phyloP scores from a whole-genome alignment of 2,888 invertebrate genomes.

The Exephanes ischioxanthus region DNA sequence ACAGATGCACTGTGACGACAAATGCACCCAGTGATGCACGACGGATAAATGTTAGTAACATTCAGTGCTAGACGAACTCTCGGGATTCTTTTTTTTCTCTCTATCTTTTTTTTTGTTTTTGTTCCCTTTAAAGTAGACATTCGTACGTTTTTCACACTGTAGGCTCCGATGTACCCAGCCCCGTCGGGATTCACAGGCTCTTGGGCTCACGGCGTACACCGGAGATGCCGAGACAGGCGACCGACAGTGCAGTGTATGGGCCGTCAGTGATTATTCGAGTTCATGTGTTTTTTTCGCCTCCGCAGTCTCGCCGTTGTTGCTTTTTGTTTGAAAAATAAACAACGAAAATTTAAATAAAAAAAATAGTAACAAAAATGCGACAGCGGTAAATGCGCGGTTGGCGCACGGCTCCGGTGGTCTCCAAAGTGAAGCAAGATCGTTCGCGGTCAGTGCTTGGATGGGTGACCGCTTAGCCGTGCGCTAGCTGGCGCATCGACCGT shows the following conservation, averaged over 20 bases:
- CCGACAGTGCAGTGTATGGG: background rate
- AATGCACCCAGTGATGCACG: slow-evolving; percentile 1
- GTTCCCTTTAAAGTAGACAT: slow-evolving; percentile 13
- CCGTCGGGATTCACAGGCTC: slow-evolving; percentile 33
- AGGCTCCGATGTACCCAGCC: background rate
- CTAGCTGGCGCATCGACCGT: too few species aligned
- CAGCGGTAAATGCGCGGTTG: too few species aligned
- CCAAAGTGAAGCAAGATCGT: too few species aligned
- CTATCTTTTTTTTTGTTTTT: background rate
- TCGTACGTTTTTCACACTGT: slow-evolving; percentile 16
- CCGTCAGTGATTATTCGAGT: slow-evolving; percentile 24
- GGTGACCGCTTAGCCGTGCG: too few species aligned
- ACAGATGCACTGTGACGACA: background rate
- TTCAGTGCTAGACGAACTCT: slow-evolving; percentile 2
- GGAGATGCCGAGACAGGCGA: slow-evolving; percentile 18
- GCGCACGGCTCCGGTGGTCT: too few species aligned
- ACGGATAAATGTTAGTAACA: slow-evolving; percentile 5
- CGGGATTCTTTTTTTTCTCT: background rate
- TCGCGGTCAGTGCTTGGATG: too few species aligned
- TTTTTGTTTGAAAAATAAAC: slow-evolving; percentile 11
- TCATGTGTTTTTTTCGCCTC: slow-evolving; percentile 9
- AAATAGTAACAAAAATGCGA: slow-evolving; percentile 22
- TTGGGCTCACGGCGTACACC: slow-evolving; percentile 2
- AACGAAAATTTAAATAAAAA: background rate
- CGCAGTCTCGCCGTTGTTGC: background rate